Base-by-base conservation (phyloP, 2,888 invertebrate genomes). In the Torymus tubicola region DNA sequence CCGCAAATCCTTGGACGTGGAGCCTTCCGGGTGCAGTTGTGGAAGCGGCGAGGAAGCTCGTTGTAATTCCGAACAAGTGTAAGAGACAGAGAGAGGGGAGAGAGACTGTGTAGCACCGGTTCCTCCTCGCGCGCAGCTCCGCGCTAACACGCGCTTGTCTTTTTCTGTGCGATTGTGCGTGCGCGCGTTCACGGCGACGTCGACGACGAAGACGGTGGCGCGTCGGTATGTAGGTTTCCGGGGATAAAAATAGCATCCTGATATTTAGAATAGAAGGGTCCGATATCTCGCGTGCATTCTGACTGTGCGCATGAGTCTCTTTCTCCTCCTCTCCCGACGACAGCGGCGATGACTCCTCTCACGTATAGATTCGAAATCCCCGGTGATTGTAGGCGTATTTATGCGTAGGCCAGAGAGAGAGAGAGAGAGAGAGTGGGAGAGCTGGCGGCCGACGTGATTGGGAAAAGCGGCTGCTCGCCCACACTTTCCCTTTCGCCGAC, bases 201-300 rank as follows among this genome's bases (percentile, higher is more conserved):
- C 73, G 70, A 55, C 73, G 52, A 60, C 31, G 78, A 24, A 24
- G 71, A 67, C 53, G 72, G 18, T 75, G 82, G 67, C 78, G 64
- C 85, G 83, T 86, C 83, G 87, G 88, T 90, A 90, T 89, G 88
- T 90, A 90, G 89, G 89, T 87, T 90, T 86, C 88, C 85, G 84
- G 83, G 85, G 87, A 87, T 84, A 85, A 88, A 89, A 90, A 90
- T 90, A 90, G 89, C 88, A 84, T 85, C 84, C 87, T 87, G 88
- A 90, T 89, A 88, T 89, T 88, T 87, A 86, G 86, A 87, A 85
- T 84, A 85, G 85, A 85, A 84, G 84, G 83, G 82, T 83, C 82
- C 78, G 84, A 84, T 78, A 63, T 78, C 78, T 21, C 63, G 53
- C 60, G 69, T 2, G 31, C 31, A 31, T 8, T 60, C 52, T 68